Evolutionary conservation across 2,888 invertebrate genomes (phyloP), one percentile per base, ranked within the genome.

Genomic region (Trichopria drosophilae): DNA sequence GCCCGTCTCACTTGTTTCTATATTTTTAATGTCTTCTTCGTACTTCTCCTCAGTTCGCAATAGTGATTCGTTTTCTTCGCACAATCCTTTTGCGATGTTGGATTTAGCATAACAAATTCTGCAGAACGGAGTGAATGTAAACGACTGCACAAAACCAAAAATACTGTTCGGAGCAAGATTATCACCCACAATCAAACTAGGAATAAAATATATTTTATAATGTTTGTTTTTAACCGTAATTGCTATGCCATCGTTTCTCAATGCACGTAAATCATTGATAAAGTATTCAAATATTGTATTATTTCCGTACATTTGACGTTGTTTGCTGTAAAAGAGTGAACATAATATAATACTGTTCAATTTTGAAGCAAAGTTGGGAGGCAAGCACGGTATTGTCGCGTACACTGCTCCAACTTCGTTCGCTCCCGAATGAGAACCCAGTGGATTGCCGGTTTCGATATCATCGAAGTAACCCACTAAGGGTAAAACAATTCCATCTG

Each of bases 141-240:
- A 46, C 6, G 46, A 46, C 22, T 46, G 35, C n/a, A 46, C 37
- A 37, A 46, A 46, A 37, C 46, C 36, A 20, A 35, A 35, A 20
- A 29, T 46, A 22, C 35, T 26, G 36, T 46, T 46, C 4, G 37
- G 13, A 2, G 37, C 46, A 3, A 36, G 36, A 46, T 46, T 46
- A 26, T 46, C 46, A 29, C 46, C 46, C 9, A 46, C 22, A 46
- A n/a, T n/a, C n/a, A n/a, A n/a, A n/a, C n/a, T n/a, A n/a, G n/a
- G n/a, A n/a, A n/a, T n/a, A n/a, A n/a, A 46, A 46, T 46, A 46
- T 29, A 46, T 29, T 37, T 46, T 46, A 13, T 35, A 9, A 6
- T 29, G 28, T 29, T 10, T 37, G 16, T 37, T 37, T 9, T 46
- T 46, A 16, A 46, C 3, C 36, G 31, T n/a, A 6, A 46, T 10